These are phyloP conservation scores for Synanthedon vespiformis DNA, from an alignment of 2,888 invertebrate species.

Conservation along the genomic window DNA sequence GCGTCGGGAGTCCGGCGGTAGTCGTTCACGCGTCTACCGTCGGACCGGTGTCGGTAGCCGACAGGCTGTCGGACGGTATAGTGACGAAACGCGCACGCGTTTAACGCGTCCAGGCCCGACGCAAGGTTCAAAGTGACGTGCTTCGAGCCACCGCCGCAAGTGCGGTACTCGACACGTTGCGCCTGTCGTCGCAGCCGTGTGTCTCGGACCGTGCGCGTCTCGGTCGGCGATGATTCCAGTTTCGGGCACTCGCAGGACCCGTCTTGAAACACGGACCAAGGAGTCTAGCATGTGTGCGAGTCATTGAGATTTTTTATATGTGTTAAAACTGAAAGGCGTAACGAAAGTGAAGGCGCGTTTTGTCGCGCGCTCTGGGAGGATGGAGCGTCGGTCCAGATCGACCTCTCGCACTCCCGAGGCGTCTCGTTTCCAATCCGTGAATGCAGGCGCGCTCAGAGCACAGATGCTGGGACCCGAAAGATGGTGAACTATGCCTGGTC, in stretches of 20 bases:
- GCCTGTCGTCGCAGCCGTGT: neutral
- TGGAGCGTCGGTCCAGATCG: constrained; percentile 43
- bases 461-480: constrained; percentile 74
- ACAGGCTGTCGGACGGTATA: no score
- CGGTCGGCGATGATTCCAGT: neutral
- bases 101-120: no score
- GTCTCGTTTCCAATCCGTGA: constrained; percentile 47
- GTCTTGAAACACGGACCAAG: neutral
- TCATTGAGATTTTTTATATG: constrained; percentile 14
- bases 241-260: neutral
- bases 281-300: constrained; percentile 66
- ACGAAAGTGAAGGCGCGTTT: constrained; percentile 11
- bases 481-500: neutral
- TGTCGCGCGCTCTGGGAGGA: constrained; percentile 50
- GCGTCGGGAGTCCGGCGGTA: neutral
- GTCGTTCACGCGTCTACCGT: neutral
- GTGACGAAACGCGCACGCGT: no score
- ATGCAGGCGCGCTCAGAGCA: no score
- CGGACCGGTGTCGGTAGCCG: no score
- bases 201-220: neutral
- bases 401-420: constrained; percentile 69
- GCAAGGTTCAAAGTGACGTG: no score
- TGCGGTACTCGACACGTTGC: no score
- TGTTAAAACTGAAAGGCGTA: constrained; percentile 54
- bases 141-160: no score